Percentiles rank a stretch among this genome's conserved stretches.
Conservation (phyloP, 2,888 invertebrate species). For the Dolichomitus sp. region DNA sequence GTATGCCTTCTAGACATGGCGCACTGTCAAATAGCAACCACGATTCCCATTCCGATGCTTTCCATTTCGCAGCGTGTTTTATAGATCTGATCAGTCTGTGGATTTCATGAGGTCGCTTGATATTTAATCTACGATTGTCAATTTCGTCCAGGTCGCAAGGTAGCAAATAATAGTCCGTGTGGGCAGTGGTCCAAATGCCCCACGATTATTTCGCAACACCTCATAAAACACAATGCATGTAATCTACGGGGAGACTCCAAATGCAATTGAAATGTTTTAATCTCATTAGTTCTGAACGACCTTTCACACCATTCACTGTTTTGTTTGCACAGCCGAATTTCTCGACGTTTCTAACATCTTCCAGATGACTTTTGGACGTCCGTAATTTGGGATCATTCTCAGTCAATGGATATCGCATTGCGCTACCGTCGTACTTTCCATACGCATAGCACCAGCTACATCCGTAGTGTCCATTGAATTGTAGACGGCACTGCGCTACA, state of each 20-base stretch:
- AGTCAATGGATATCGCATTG: constrained; percentile 50
- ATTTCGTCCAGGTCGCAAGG: constrained; percentile 27
- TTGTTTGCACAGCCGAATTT: not conserved
- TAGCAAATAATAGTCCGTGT: constrained; percentile 8
- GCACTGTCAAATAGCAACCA: constrained; percentile 53
- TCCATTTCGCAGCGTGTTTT: constrained; percentile 31
- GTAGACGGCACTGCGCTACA: constrained; percentile 37
- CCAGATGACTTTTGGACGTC: constrained; percentile 22
- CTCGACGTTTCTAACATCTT: constrained; percentile 44
- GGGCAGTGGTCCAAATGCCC: constrained; percentile 41
- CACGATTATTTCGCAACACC: constrained; percentile 57
- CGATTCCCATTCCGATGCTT: constrained; percentile 49
- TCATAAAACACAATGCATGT: constrained; percentile 57
- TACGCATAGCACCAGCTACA: constrained; percentile 47
- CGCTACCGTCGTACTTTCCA: constrained; percentile 45
- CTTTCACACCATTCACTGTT: constrained; percentile 60
- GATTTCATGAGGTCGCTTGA: constrained; percentile 56
- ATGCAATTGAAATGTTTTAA: constrained; percentile 44
- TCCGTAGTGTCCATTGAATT: constrained; percentile 52
- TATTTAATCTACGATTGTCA: constrained; percentile 25
- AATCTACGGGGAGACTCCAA: constrained; percentile 48
- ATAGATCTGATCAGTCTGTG: constrained; percentile 28
- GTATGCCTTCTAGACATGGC: constrained; percentile 54
- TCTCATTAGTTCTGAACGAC: constrained; percentile 38
- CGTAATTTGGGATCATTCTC: constrained; percentile 44